Evolutionary conservation across 2,113 vertebrate genomes (phyloP).

Genomic region (Edolisoma coerulescens): DNA sequence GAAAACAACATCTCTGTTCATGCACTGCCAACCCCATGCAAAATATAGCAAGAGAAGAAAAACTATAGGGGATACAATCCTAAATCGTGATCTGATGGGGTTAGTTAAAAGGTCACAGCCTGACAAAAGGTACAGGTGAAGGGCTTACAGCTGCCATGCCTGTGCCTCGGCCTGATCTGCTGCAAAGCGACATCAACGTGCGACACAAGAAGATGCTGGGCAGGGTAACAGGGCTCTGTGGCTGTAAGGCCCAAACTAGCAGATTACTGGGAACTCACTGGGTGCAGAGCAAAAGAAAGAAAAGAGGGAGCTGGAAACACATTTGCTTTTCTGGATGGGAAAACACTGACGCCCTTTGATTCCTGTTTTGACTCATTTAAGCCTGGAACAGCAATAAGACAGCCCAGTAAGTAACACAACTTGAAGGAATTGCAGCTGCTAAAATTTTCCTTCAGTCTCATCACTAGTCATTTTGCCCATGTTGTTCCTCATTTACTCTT

Average conservation of each 20-base stretch:
- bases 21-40: background rate
- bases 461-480: background rate
- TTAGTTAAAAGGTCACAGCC: background rate
- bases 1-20: background rate
- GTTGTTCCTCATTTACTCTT: background rate
- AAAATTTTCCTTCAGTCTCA: background rate
- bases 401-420: background rate
- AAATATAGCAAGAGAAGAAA: background rate
- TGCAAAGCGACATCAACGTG: fast-evolving
- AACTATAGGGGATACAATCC: background rate
- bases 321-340: background rate
- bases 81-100: fast-evolving
- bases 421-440: background rate
- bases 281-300: background rate
- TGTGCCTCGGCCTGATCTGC: fast-evolving
- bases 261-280: background rate
- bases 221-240: background rate
- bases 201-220: background rate
- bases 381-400: background rate
- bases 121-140: background rate
- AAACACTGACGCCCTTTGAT: background rate
- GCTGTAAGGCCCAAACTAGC: background rate
- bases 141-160: background rate
- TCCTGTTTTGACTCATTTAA: conserved; percentile 16
- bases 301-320: background rate